phyloP scores from a whole-genome alignment of 2,888 invertebrate genomes.

The Brenthis hecate region DNA sequence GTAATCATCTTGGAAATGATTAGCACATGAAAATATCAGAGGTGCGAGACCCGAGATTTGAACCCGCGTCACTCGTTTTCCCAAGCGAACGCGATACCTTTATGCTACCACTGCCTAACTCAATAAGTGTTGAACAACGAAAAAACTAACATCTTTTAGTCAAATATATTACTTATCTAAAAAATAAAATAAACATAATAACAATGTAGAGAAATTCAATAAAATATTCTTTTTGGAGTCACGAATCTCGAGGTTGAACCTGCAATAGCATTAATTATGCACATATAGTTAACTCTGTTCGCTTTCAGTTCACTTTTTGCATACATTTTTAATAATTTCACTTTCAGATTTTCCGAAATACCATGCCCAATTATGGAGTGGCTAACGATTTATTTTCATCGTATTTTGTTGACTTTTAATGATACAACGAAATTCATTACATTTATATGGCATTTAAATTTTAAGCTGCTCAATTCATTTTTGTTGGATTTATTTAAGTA shows the following conservation, averaged over 20 bases:
- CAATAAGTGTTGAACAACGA: too few relatives aligned
- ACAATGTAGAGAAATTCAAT: not conserved
- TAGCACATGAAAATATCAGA: too few relatives aligned
- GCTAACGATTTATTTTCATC: not conserved
- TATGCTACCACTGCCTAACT: too few relatives aligned
- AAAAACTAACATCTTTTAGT: too few relatives aligned
- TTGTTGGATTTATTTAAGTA: too few relatives aligned
- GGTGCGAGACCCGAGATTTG: too few relatives aligned
- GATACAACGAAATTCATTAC: not conserved
- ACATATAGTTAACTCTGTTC: conserved; percentile 19
- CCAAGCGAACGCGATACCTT: too few relatives aligned
- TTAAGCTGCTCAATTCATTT: not conserved
- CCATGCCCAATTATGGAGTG: conserved; percentile 9
- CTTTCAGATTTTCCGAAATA: conserved; percentile 10
- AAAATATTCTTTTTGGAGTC: not conserved
- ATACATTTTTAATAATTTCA: conserved; percentile 12
- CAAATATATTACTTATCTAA: too few relatives aligned
- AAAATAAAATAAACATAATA: not conserved
- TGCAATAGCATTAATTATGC: conserved; percentile 27
- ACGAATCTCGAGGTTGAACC: not conserved
- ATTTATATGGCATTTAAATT: not conserved
- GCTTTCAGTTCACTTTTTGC: conserved; percentile 4
- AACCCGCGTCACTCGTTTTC: too few relatives aligned
- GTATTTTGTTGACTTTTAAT: conserved; percentile 2
- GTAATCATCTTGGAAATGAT: too few relatives aligned